A percentile compares a stretch with the other conserved stretches of the same genome.
Evolutionary conservation across 1,140 invertebrate genomes (phyloP).

Genomic region (Macrotrachela quadricornifera): DNA sequence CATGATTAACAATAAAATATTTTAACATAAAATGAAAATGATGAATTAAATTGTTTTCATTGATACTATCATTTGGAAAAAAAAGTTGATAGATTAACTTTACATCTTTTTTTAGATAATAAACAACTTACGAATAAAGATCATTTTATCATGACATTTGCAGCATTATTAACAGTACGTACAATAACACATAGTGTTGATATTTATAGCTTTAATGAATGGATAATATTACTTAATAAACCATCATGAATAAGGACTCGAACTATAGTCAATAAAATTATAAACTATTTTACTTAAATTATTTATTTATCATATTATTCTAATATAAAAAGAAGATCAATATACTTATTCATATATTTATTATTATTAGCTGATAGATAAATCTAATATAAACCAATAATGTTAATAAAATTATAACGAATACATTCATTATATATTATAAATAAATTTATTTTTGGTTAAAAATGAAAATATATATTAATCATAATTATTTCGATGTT

Average conservation of each 20-base stretch:
- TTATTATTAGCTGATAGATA: too few relatives aligned
- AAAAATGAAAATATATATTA: too few relatives aligned
- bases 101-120: constrained; percentile 49
- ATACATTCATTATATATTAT: too few relatives aligned
- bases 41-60: constrained; percentile 34
- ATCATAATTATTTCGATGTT: too few relatives aligned
- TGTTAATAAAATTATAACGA: too few relatives aligned
- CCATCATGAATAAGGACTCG: constrained; percentile 22
- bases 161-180: constrained; percentile 36
- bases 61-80: constrained; percentile 48
- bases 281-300: neutral
- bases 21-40: constrained; percentile 34
- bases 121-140: constrained; percentile 19
- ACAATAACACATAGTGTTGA: constrained; percentile 44
- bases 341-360: too few relatives aligned
- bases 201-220: constrained; percentile 39
- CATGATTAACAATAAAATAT: too few relatives aligned
- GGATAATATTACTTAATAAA: constrained; percentile 41
- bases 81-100: constrained; percentile 62
- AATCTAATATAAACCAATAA: too few relatives aligned
- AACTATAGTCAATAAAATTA: too few relatives aligned
- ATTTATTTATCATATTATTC: constrained; percentile 1
- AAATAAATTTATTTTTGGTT: too few relatives aligned
- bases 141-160: constrained; percentile 31
- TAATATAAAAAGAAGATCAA: too few relatives aligned